Base-by-base conservation (phyloP, 2,888 invertebrate genomes). In the Glaucopsyche alexis region DNA sequence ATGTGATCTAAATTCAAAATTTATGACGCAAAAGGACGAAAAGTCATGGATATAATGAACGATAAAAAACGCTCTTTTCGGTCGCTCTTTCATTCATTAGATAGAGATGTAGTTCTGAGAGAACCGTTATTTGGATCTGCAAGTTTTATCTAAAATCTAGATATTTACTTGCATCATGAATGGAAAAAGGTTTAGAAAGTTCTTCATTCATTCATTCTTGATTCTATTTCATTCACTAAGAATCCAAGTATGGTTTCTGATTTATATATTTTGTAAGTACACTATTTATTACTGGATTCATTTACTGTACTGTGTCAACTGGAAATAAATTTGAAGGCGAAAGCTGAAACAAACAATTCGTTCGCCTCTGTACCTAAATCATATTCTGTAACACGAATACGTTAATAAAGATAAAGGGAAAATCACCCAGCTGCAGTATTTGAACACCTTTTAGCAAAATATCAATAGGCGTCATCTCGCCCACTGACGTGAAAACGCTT, bases 371-470 rank as follows among this genome's bases (percentile, higher is more conserved):
- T 47, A n/a, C n/a, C n/a, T n/a, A 69, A 69, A 69, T 29, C 69
- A 42, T 47, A 47, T 47, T 47, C 69, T 29, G 11, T 45, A 19
- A 19, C 45, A 67, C 45, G 67, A 67, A 67, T 19, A 47, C 67
- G 19, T 69, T 45, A 69, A 66, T 66, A 66, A 69, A 69, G 29
- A 69, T 69, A 69, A 69, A 69, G 45, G 19, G 14, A 47, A 49
- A 69, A 69, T 16, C 16, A 49, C 49, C 47, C 49, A 49, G 19
- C 69, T 49, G 69, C 7, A 69, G 14, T 45, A 47, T 45, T 47
- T 47, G 69, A 47, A 69, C 49, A 69, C 49, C 69, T 69, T 29
- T 69, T 69, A 69, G 69, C 69, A 69, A 69, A n/a, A n/a, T n/a
- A 47, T 69, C 47, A n/a, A 69, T 49, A 19, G 69, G 49, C 45